Evolutionary conservation across 1,140 invertebrate genomes (phyloP).

Genomic region (Druon quercuslanigerum): DNA sequence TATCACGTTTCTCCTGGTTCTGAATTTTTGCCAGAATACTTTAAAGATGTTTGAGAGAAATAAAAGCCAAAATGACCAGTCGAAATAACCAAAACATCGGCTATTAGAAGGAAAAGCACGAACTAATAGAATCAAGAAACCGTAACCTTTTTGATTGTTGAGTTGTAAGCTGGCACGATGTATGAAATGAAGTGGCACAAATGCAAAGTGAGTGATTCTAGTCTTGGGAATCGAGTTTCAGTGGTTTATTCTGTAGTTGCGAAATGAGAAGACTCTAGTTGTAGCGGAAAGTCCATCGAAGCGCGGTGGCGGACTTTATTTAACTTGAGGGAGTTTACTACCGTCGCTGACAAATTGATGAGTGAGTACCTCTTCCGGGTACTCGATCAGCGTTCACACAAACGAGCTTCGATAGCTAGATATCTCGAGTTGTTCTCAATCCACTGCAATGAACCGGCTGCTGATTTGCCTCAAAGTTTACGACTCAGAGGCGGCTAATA

Average conservation of each 20-base stretch:
- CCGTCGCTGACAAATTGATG: constrained; percentile 53
- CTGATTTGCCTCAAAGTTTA: constrained; percentile 22
- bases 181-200: constrained; percentile 14
- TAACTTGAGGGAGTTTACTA: constrained; percentile 49
- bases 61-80: neutral
- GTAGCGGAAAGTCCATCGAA: constrained; percentile 40
- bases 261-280: constrained; percentile 24
- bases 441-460: neutral
- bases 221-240: constrained; percentile 26
- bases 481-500: neutral
- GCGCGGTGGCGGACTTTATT: constrained; percentile 47
- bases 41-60: neutral
- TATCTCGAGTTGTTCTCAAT: constrained; percentile 34
- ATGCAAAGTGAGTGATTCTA: constrained; percentile 16
- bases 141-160: constrained; percentile 3
- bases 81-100: neutral
- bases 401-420: constrained; percentile 27
- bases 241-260: constrained; percentile 20
- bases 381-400: constrained; percentile 30
- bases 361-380: constrained; percentile 46
- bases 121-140: constrained; percentile 16
- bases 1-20: neutral
- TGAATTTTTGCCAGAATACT: neutral
- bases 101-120: neutral
- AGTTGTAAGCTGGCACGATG: constrained; percentile 9